Base-by-base conservation (phyloP, 2,888 invertebrate genomes). In the Pelosia muscerda region DNA sequence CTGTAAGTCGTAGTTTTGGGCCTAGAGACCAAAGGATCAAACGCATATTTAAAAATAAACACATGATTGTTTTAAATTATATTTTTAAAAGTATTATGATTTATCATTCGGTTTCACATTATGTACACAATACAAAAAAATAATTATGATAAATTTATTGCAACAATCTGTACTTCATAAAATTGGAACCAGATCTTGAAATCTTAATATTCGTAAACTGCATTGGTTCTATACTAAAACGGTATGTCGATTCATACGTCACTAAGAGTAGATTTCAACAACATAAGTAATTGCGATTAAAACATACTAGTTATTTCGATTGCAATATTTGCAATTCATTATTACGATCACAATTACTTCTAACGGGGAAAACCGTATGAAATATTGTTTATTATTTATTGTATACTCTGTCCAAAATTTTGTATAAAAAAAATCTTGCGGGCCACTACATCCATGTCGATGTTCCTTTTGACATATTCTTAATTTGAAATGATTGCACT, bases 71-170 rank as follows among this genome's bases (percentile, higher is more conserved):
- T 68, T 72, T 75, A 74, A 72, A 76, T 71, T 79, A 69, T 75
- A 76, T 63, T 56, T 73, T 65, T 31, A 69, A 72, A 73, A 69
- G 62, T 65, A 68, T 75, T 53, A 58, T 63, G 34, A 74, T 79
- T 75, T 65, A 59, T 58, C 71, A 71, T 61, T 68, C 49, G 54
- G 66, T 69, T 75, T 65, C 61, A 23, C 54, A 54, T 23, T 75
- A 73, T 69, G 76, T 71, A 79, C 69, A 77, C 72, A 58, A 71
- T 64, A 80, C 61, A 71, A 69, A 74, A 74, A 62, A 68, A 78
- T 63, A 65, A 72, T 77, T 75, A 59, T 53, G 22, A 9, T 34
- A 34, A 31, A 38, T 68, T 58, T 28, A 56, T 66, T 61, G 19
- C 19, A 63, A 25, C 25, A 57, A 49, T 49, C 56, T 56, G 38